A percentile compares a stretch with the other conserved stretches of the same genome.
Evolutionary conservation across 2,797 vertebrate genomes (phyloP).

Genomic region (Pangasius djambal): DNA sequence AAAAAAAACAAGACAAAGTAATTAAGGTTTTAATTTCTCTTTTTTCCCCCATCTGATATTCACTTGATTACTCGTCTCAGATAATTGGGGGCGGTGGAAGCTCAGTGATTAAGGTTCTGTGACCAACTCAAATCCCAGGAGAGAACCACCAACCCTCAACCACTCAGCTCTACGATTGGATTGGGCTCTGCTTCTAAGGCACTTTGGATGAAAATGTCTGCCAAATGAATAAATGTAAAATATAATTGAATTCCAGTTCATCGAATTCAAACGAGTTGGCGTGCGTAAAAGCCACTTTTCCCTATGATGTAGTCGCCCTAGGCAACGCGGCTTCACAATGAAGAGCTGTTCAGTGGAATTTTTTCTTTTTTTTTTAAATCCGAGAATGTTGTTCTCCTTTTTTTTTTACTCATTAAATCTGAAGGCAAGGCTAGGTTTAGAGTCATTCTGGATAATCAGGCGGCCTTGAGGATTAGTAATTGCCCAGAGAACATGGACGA

Average conservation of each 20-base stretch:
- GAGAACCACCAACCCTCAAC: background rate
- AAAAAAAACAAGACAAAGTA: background rate
- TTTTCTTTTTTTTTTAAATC: background rate
- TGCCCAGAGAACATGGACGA: background rate
- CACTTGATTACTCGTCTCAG: background rate
- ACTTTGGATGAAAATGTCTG: background rate
- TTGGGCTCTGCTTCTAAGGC: background rate
- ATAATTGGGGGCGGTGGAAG: background rate
- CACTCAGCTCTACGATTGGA: background rate
- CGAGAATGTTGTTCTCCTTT: background rate
- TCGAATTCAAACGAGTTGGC: background rate
- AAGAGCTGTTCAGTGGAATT: background rate
- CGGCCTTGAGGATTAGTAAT: slow-evolving; percentile 22
- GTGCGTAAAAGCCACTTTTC: background rate
- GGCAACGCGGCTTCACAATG: slow-evolving; percentile 32
- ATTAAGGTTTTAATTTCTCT: background rate
- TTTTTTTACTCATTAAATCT: slow-evolving; percentile 20
- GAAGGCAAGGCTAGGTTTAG: slow-evolving; percentile 20
- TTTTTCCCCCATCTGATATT: background rate
- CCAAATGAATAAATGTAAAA: background rate
- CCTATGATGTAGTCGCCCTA: slow-evolving; percentile 24
- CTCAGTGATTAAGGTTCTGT: background rate
- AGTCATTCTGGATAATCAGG: slow-evolving; percentile 20
- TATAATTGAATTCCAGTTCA: slow-evolving; percentile 16
- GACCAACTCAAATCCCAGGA: background rate